These are phyloP conservation scores for Rhea pennata DNA, from an alignment of 2,113 vertebrate genomes.

Conservation along the genomic window DNA sequence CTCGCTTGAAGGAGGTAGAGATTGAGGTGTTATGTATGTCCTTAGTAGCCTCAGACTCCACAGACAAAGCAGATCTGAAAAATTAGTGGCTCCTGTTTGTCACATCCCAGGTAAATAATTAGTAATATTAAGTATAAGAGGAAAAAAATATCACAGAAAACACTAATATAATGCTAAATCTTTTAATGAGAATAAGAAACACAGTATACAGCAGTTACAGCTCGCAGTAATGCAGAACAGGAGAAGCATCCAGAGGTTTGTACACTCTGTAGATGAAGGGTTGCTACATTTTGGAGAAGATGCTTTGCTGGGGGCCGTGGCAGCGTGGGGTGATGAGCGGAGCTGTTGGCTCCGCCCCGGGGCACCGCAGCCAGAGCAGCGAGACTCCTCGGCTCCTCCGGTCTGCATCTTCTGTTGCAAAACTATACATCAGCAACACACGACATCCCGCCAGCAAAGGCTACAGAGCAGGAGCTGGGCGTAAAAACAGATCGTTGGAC, in stretches of 20 bases:
- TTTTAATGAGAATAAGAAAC: slow-evolving; percentile 35
- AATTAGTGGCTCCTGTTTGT: not conserved
- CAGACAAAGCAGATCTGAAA: not conserved
- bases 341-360: not conserved
- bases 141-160: not conserved
- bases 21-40: rapidly evolving
- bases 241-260: not conserved
- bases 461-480: rapidly evolving
- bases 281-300: not conserved
- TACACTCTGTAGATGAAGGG: not conserved
- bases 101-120: rapidly evolving
- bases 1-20: not conserved
- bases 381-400: rapidly evolving
- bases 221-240: not conserved
- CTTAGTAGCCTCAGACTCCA: not conserved
- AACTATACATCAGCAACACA: not conserved
- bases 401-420: not conserved
- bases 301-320: not conserved
- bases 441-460: not conserved
- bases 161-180: not conserved
- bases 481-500: not conserved
- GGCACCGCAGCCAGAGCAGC: rapidly evolving
- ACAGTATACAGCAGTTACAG: not conserved
- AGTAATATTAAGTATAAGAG: rapidly evolving
- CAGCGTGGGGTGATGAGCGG: not conserved